These are phyloP conservation scores for Hemithea aestivaria DNA, from an alignment of 2,888 invertebrate species.

Conservation along the genomic window DNA sequence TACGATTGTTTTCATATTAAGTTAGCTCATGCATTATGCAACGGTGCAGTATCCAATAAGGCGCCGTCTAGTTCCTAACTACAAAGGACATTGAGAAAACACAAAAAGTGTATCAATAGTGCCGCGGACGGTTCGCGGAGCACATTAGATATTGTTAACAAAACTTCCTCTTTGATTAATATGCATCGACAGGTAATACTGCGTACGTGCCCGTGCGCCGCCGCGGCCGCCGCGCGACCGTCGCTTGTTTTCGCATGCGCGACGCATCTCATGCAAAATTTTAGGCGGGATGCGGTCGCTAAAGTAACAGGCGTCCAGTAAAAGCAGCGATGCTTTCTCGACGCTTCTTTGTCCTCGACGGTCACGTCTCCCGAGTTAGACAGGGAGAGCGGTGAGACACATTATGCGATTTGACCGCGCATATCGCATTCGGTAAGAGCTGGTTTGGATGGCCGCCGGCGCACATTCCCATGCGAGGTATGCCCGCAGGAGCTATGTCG, in stretches of 20 bases:
- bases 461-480: conserved; percentile 76
- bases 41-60: conserved; percentile 57
- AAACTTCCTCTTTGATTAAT: conserved; percentile 77
- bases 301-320: conserved; percentile 60
- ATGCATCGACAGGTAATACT: conserved; percentile 75
- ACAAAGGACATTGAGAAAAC: conserved; percentile 48
- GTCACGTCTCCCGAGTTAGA: conserved; percentile 52
- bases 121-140: conserved; percentile 63
- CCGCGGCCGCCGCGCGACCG: conserved; percentile 39
- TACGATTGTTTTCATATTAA: conserved; percentile 50
- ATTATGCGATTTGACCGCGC: conserved; percentile 63
- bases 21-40: conserved; percentile 64
- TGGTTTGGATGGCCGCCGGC: conserved; percentile 69
- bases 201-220: conserved; percentile 64
- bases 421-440: conserved; percentile 73
- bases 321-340: conserved; percentile 61
- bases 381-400: conserved; percentile 48
- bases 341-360: conserved; percentile 57
- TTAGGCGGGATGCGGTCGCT: conserved; percentile 76
- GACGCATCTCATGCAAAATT: conserved; percentile 76
- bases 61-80: conserved; percentile 51
- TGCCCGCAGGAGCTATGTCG: conserved; percentile 74
- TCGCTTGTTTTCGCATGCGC: conserved; percentile 64
- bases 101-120: conserved; percentile 69
- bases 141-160: conserved; percentile 79